Evolutionary conservation across 2,888 invertebrate genomes (phyloP).

Genomic region (Miltochrista miniata): DNA sequence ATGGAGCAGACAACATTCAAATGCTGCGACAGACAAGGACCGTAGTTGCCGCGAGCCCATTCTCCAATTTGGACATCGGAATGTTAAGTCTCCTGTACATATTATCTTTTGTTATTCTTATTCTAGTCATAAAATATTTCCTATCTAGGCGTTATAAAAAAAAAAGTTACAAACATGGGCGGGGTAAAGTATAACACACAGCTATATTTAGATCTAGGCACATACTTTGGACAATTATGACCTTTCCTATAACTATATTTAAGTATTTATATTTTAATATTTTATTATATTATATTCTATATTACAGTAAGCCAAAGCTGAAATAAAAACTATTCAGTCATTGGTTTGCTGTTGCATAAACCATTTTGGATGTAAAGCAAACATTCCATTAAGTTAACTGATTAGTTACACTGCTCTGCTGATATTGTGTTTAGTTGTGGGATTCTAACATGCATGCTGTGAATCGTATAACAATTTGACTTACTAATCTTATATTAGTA

Average conservation of each 20-base stretch:
- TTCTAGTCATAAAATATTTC: constrained; percentile 90
- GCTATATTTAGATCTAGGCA: constrained; percentile 1
- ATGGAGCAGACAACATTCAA: constrained; percentile 62
- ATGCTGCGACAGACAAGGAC: constrained; percentile 45
- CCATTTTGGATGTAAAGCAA: no score
- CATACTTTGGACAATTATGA: no score
- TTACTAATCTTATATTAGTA: not conserved
- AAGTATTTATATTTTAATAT: not conserved
- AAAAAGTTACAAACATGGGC: constrained; percentile 88
- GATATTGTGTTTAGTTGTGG: not conserved
- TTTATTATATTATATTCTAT: no score
- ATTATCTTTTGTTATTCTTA: constrained; percentile 88
- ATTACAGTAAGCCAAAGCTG: no score
- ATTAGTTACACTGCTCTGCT: not conserved
- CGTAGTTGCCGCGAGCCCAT: constrained; percentile 65
- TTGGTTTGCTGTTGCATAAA: no score
- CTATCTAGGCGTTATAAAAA: constrained; percentile 89
- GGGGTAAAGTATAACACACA: constrained; percentile 87
- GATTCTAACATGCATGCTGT: no score
- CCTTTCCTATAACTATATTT: not conserved
- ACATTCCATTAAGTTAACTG: constrained; percentile 5
- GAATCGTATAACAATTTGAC: not conserved
- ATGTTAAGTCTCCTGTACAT: constrained; percentile 90
- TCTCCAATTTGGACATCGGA: constrained; percentile 88
- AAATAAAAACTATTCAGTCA: no score